phyloP scores from a whole-genome alignment of 2,888 invertebrate genomes.

The Dicranocentrus wangi region DNA sequence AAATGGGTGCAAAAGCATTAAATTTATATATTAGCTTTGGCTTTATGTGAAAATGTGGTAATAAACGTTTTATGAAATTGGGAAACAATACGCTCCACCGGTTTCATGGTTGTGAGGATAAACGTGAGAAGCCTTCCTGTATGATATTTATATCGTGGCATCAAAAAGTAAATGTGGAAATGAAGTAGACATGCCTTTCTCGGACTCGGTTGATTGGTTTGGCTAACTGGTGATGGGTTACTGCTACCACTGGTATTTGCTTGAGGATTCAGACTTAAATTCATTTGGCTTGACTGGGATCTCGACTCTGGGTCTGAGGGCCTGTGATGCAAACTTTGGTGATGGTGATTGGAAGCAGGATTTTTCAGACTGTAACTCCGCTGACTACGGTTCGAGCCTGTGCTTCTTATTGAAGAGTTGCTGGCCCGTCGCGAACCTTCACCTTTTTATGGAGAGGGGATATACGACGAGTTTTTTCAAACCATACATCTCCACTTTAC shows the following conservation, averaged over 20 bases:
- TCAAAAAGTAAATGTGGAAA: too few species aligned
- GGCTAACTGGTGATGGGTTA: conserved; percentile 48
- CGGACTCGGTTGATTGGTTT: conserved; percentile 39
- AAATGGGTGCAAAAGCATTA: too few species aligned
- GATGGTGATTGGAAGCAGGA: conserved; percentile 68
- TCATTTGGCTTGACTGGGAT: conserved; percentile 58
- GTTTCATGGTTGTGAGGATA: too few species aligned
- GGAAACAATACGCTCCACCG: too few species aligned
- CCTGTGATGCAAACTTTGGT: conserved; percentile 68
- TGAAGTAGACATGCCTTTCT: conserved; percentile 32
- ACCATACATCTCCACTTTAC: neutral
- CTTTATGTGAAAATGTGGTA: too few species aligned
- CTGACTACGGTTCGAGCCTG: conserved; percentile 67
- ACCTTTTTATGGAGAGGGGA: conserved; percentile 16
- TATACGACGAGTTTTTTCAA: neutral
- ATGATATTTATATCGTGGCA: too few species aligned
- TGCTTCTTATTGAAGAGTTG: conserved; percentile 71
- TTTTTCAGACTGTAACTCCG: conserved; percentile 70
- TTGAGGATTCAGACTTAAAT: conserved; percentile 52
- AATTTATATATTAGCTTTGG: too few species aligned
- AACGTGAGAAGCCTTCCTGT: too few species aligned
- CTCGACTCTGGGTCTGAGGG: conserved; percentile 70
- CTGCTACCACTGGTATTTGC: conserved; percentile 9
- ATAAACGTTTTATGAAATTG: conserved; percentile 1
- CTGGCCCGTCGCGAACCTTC: conserved; percentile 69